Conservation (phyloP, 2,797 vertebrate species). For the Holocentrus rufus region DNA sequence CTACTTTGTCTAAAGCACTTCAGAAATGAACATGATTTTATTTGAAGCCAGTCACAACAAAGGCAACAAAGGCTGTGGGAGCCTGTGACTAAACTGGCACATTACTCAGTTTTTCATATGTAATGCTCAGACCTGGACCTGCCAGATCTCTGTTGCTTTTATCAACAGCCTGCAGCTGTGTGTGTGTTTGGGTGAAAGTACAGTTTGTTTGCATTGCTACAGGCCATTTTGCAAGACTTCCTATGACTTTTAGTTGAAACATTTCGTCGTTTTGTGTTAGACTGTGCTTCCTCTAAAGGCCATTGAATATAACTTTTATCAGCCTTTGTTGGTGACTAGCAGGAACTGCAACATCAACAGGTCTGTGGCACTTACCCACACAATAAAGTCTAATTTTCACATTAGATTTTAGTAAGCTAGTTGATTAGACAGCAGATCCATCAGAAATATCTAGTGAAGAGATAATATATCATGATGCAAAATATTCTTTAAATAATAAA, state of each 20-base stretch:
- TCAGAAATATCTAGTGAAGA: too few relatives aligned
- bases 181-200: neutral
- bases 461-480: too few relatives aligned
- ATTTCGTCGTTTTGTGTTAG: too few relatives aligned
- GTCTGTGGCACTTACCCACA: constrained; percentile 2
- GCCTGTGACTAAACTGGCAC: neutral
- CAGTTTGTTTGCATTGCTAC: neutral
- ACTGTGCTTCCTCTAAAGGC: too few relatives aligned
- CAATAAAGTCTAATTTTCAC: too few relatives aligned
- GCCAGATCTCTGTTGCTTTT: neutral
- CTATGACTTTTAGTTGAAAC: too few relatives aligned
- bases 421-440: too few relatives aligned
- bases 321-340: neutral
- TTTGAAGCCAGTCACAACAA: neutral
- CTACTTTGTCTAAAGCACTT: too few relatives aligned
- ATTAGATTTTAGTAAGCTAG: too few relatives aligned
- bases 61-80: neutral
- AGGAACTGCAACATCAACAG: neutral
- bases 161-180: neutral
- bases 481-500: too few relatives aligned
- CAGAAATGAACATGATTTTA: too few relatives aligned
- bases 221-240: too few relatives aligned
- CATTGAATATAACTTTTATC: neutral
- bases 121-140: neutral
- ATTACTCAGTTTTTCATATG: neutral